These are phyloP conservation scores for Ophion ellenae DNA, from an alignment of 2,888 invertebrate genomes.

Conservation along the genomic window DNA sequence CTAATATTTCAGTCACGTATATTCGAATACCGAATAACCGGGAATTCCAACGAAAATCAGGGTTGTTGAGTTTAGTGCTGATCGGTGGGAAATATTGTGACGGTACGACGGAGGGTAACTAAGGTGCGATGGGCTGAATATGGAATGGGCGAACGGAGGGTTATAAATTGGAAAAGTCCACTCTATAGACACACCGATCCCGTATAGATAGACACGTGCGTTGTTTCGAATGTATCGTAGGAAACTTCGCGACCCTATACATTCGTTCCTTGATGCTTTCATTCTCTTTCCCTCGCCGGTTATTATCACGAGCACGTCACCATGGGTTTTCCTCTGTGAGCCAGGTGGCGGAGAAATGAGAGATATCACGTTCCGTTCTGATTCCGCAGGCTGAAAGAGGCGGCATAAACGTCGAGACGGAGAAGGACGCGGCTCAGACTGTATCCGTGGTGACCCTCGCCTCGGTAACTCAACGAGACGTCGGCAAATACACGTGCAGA, in stretches of 20 bases:
- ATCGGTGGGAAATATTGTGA: too few relatives aligned
- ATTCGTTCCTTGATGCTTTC: slow-evolving; percentile 1
- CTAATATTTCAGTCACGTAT: too few relatives aligned
- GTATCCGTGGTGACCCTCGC: slow-evolving; percentile 87
- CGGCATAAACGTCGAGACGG: slow-evolving; percentile 88
- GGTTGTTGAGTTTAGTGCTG: too few relatives aligned
- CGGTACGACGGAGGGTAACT: too few relatives aligned
- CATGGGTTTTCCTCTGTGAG: slow-evolving; percentile 5
- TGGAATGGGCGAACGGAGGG: too few relatives aligned
- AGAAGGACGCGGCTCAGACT: slow-evolving; percentile 86
- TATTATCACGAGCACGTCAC: slow-evolving; percentile 46
- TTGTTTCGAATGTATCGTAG: too few relatives aligned
- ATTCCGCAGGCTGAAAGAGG: slow-evolving; percentile 84
- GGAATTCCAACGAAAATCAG: too few relatives aligned
- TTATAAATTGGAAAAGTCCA: too few relatives aligned
- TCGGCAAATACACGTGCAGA: slow-evolving; percentile 88
- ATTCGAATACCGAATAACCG: too few relatives aligned
- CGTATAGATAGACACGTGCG: too few relatives aligned
- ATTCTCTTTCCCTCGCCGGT: slow-evolving; percentile 18
- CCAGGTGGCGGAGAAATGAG: slow-evolving; percentile 41
- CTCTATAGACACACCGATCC: too few relatives aligned
- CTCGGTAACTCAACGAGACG: slow-evolving; percentile 85
- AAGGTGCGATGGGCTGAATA: too few relatives aligned
- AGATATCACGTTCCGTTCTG: slow-evolving; percentile 54
- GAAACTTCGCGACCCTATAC: neutral